Base-by-base conservation (phyloP, 2,888 invertebrate genomes). In the Cabera pusaria region DNA sequence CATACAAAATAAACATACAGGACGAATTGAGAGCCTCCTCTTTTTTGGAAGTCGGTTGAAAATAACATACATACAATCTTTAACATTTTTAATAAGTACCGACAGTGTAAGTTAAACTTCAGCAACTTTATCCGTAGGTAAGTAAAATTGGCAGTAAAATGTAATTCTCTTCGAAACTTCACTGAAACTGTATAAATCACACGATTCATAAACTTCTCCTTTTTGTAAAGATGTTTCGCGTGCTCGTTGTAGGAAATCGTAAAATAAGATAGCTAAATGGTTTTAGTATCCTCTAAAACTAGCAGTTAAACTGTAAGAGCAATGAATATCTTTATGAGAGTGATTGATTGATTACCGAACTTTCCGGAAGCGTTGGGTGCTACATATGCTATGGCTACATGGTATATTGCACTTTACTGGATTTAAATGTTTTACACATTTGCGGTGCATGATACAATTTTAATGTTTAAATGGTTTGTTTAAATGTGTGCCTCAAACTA, bases 231-330 rank as follows among this genome's bases (percentile, higher is more conserved):
- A 68, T 64, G 63, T 64, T 69, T 59, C 58, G 56, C 55, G 56
- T 57, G 58, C 50, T 52, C 57, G 69, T 59, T 66, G 73, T 69
- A 62, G 67, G 65, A 69, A 69, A 73, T 70, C 81, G 76, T 81
- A 80, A 81, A 81, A 79, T 72, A 71, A 72, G 74, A 78, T 76
- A 74, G 74, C 75, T 75, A 79, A 81, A 81, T 80, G 72, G 79
- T 80, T 79, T 79, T 79, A 81, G 66, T 79, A 59, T 67, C 68
- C 58, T 65, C 76, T 81, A 79, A 81, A 81, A 79, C 77, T 79
- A 76, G 76, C 67, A 66, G 70, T 81, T 79, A 80, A 81, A 75
- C 71, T 64, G 72, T 69, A 74, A 77, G 79, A 72, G 73, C 78
- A 80, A 78, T 81, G 79, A 79, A 80, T 80, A 79, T 70, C 72